Base-by-base conservation (phyloP, 2,797 vertebrate genomes). In the Antrozous pallidus region DNA sequence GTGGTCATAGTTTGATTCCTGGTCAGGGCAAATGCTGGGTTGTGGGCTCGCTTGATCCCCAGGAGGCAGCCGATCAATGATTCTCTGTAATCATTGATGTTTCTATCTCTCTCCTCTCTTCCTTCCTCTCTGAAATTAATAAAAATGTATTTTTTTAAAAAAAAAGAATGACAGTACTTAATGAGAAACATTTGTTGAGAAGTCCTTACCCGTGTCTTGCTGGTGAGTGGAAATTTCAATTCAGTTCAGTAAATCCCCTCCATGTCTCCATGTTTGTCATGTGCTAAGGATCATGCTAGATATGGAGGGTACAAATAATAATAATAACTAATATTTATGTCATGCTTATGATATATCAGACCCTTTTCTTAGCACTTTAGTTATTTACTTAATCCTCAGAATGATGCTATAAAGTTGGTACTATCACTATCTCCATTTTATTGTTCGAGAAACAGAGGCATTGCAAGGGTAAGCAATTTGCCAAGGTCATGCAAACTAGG, bases 381-480 rank as follows among this genome's bases (percentile, higher is more conserved):
- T 54, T 56, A 88, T 63, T 94, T 63, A 80, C 69, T 96, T 93
- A 67, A 74, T 83, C 33, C 36, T 88, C 38, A 67, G 51, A 83
- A 93, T 31, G 87, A 38, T 65, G 13, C 45, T 93, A 3, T 78
- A 49, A 91, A 24, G 22, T 81, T 89, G 75, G 38, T 45, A 28
- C 38, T 81, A 38, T 79, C 77, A 54, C 63, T 71, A 33, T 36
- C 38, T 92, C 31, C 20, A 38, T 78, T 87, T 93, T 70, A 33
- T 45, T 84, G 47, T 47, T 40, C 6, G 1, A 70, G 45, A 88
- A 91, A 58, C 45, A 82, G 70, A 73, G 42, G 20, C 28, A 77
- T 42, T 86, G 42, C n/a, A 31, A 86, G 56, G 47, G 74, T 61
- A 92, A 93, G 47, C 36, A 79, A 84, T 18, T 88, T 83, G 10